Evolutionary conservation across 2,113 vertebrate genomes (phyloP).

Genomic region (Nothocercus julius): DNA sequence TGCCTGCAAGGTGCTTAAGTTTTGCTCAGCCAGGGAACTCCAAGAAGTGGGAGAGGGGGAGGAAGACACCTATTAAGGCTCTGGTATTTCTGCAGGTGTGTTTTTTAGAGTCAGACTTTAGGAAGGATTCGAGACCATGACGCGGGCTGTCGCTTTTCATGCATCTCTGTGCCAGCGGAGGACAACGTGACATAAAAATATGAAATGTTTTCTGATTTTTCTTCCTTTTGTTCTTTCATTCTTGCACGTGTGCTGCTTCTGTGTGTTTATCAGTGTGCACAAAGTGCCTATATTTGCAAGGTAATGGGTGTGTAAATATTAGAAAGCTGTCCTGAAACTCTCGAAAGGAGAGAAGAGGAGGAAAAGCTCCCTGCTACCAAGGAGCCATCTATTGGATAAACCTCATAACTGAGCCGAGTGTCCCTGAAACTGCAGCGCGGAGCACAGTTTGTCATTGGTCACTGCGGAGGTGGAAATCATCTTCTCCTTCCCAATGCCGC

Average conservation of each 20-base stretch:
- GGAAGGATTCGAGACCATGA: constrained; percentile 13
- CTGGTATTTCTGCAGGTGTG: background rate
- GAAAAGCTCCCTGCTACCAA: constrained; percentile 56
- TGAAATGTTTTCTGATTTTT: constrained; percentile 13
- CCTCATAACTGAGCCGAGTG: constrained; percentile 36
- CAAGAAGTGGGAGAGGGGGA: background rate
- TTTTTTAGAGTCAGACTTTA: background rate
- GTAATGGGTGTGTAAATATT: constrained; percentile 57
- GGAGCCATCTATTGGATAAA: constrained; percentile 74
- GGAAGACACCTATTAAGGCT: constrained; percentile 15
- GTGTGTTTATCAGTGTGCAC: constrained; percentile 29
- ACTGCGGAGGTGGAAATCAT: background rate
- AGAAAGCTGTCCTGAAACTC: constrained; percentile 43
- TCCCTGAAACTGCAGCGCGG: background rate
- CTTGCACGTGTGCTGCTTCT: background rate
- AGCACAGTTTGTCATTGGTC: constrained; percentile 27
- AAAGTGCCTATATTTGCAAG: constrained; percentile 59
- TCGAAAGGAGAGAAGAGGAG: background rate
- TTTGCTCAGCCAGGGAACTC: constrained; percentile 29
- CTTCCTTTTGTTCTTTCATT: constrained; percentile 50
- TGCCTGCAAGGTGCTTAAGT: constrained; percentile 25
- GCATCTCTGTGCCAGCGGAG: background rate
- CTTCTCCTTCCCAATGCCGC: background rate
- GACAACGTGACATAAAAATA: background rate
- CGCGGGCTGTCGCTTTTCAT: constrained; percentile 7